phyloP scores from a whole-genome alignment of 2,888 invertebrate genomes.

The Hartigia nigra region DNA sequence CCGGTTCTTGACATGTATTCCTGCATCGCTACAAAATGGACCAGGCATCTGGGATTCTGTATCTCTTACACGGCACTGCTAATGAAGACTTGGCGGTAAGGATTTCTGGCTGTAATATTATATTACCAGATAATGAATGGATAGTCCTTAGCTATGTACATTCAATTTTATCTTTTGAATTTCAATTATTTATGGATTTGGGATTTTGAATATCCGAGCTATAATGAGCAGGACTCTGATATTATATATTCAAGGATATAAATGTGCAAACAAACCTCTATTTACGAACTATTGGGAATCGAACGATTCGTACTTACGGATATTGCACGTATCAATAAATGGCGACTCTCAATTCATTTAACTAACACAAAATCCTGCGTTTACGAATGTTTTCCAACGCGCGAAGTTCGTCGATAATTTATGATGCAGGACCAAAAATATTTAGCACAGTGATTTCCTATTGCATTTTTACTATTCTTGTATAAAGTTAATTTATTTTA shows the following conservation, averaged over 20 bases:
- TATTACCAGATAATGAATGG: not conserved
- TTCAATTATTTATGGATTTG: not conserved
- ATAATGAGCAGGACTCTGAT: not conserved
- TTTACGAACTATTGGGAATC: not conserved
- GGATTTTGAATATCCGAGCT: not conserved
- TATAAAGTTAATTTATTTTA: too few species aligned
- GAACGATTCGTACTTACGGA: not conserved
- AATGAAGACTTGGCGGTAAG: conserved; percentile 94
- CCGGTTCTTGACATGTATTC: conserved; percentile 86
- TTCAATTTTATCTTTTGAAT: not conserved
- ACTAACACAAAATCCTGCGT: too few species aligned
- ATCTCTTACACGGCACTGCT: conserved; percentile 92
- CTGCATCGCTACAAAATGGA: conserved; percentile 93
- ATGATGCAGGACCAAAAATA: too few species aligned
- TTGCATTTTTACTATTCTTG: too few species aligned
- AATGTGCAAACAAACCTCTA: not conserved
- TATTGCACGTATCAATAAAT: not conserved
- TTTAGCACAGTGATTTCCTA: too few species aligned
- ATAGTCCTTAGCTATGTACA: not conserved
- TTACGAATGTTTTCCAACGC: too few species aligned
- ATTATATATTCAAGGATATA: not conserved
- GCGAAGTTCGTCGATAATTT: too few species aligned
- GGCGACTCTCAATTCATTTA: too few species aligned
- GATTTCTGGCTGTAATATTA: not conserved
- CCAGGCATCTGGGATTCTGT: conserved; percentile 91